Percentiles rank a stretch among this genome's conserved stretches.
Conservation (phyloP, 2,888 invertebrate genomes). For the Cataglyphis albicans region DNA sequence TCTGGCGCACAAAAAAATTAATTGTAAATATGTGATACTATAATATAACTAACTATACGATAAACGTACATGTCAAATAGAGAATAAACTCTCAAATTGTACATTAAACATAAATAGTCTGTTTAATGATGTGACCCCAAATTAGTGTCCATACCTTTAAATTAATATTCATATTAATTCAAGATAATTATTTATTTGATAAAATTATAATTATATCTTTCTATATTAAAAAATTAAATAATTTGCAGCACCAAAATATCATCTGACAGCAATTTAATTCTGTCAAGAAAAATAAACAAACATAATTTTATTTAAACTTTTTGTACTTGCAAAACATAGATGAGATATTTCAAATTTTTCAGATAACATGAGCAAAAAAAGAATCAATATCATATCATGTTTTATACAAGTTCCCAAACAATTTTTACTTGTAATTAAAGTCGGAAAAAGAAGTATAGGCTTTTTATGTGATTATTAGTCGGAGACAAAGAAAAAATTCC, state of each 20-base stretch:
- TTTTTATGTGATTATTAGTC: constrained; percentile 58
- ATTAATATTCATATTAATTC: constrained; percentile 8
- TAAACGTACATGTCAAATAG: constrained; percentile 73
- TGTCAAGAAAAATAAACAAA: not conserved
- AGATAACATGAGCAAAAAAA: constrained; percentile 8
- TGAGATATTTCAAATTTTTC: not conserved
- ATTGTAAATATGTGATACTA: constrained; percentile 77
- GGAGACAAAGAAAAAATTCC: constrained; percentile 72
- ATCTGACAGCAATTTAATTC: not conserved
- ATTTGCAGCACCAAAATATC: not conserved
- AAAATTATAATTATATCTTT: not conserved
- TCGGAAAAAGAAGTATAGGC: constrained; percentile 26
- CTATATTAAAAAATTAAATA: not conserved
- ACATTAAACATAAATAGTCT: constrained; percentile 65
- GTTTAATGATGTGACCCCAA: constrained; percentile 32
- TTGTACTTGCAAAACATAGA: not conserved
- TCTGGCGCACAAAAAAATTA: constrained; percentile 68
- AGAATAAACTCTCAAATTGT: constrained; percentile 81
- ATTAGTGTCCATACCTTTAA: constrained; percentile 40
- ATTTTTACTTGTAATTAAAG: constrained; percentile 54
- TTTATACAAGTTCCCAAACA: constrained; percentile 45
- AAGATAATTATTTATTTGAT: not conserved
- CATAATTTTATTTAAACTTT: not conserved
- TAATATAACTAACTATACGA: constrained; percentile 60
- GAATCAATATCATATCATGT: constrained; percentile 50